These are phyloP conservation scores for Passerina amoena DNA, from an alignment of 2,113 vertebrate genomes.

Conservation along the genomic window DNA sequence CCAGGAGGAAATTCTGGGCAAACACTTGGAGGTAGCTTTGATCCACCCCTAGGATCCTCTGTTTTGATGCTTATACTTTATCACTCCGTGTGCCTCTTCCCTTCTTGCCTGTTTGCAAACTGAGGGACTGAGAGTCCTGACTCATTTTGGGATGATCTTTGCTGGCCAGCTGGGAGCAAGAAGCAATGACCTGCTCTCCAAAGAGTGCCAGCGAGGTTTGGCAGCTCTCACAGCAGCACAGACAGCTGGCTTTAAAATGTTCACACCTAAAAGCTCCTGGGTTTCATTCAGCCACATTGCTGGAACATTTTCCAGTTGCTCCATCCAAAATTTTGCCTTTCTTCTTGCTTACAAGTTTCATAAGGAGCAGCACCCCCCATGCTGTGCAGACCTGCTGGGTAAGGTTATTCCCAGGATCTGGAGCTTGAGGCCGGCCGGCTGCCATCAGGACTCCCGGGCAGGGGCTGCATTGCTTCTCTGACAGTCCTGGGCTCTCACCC, in stretches of 20 bases:
- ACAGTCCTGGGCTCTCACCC: constrained; percentile 72
- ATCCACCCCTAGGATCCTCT: not conserved
- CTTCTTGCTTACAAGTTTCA: not conserved
- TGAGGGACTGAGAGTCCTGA: not conserved
- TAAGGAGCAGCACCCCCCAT: not conserved
- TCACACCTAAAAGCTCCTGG: constrained; percentile 20
- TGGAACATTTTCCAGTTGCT: not conserved
- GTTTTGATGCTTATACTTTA: not conserved
- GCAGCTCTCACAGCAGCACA: constrained; percentile 3
- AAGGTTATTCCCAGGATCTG: not conserved
- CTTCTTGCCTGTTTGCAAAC: not conserved
- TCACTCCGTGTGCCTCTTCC: not conserved
- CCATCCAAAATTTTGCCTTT: constrained; percentile 25
- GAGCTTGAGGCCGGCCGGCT: not conserved
- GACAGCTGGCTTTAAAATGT: constrained; percentile 19
- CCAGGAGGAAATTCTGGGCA: not conserved
- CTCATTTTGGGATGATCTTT: not conserved
- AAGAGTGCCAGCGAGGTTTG: not conserved
- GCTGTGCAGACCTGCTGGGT: not conserved
- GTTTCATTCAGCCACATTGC: not conserved
- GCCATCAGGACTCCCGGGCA: not conserved
- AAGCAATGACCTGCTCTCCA: not conserved
- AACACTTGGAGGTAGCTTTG: not conserved
- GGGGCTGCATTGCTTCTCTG: constrained; percentile 65
- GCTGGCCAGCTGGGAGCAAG: constrained; percentile 17